These are phyloP conservation scores for Molossus molossus DNA, from an alignment of 2,797 vertebrate genomes.

Conservation along the genomic window DNA sequence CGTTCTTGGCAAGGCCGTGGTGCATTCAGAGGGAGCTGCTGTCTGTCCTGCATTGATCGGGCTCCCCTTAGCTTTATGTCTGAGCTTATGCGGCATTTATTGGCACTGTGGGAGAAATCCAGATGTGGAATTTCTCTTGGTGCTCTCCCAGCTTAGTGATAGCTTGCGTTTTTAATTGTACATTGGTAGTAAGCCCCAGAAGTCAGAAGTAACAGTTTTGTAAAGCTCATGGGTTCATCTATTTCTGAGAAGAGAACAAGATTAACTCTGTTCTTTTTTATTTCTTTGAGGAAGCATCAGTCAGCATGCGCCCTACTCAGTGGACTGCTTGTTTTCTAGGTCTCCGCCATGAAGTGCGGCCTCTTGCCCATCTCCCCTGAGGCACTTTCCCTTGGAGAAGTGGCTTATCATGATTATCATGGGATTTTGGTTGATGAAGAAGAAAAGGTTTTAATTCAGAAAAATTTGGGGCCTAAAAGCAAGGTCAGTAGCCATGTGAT, in stretches of 20 bases:
- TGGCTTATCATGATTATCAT: conserved; percentile 98
- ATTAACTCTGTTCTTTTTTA: neutral
- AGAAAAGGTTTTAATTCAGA: conserved; percentile 95
- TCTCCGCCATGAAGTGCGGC: conserved; percentile 99
- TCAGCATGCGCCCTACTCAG: neutral
- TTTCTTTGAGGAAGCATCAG: neutral
- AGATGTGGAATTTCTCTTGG: neutral
- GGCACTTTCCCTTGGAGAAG: conserved; percentile 96
- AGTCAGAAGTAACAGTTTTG: neutral
- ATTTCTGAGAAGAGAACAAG: neutral
- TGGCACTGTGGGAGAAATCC: neutral
- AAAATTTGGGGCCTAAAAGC: conserved; percentile 95
- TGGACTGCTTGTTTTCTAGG: conserved; percentile 88
- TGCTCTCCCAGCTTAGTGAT: neutral
- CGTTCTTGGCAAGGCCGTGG: neutral
- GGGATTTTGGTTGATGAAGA: conserved; percentile 97
- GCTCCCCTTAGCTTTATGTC: neutral
- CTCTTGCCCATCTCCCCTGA: conserved; percentile 98
- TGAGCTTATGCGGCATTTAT: neutral
- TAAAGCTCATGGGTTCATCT: neutral
- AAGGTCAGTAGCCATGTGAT: conserved; percentile 91
- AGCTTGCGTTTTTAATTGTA: neutral
- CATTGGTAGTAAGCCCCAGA: neutral
- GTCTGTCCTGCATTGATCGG: neutral
- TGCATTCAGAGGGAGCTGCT: neutral